Evolutionary conservation across 2,113 vertebrate species (phyloP).

Genomic region (Willisornis vidua): DNA sequence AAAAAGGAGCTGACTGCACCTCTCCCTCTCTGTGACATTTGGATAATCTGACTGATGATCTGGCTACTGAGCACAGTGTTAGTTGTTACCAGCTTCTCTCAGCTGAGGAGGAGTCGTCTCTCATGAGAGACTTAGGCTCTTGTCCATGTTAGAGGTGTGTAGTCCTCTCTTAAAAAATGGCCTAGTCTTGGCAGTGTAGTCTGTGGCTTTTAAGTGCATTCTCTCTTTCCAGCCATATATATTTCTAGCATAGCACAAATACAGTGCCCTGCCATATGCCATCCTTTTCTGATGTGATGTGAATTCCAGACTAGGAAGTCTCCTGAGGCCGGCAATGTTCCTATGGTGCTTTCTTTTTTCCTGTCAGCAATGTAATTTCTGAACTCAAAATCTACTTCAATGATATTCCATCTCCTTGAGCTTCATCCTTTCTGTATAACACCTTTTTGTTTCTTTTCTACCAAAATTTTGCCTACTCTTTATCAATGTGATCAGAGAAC

Average conservation of each 20-base stretch:
- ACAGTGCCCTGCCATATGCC: neutral
- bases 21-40: neutral
- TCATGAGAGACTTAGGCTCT: neutral
- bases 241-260: neutral
- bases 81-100: neutral
- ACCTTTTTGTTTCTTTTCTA: neutral
- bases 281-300: neutral
- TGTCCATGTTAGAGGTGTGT: neutral
- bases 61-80: neutral
- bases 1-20: neutral
- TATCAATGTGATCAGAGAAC: neutral
- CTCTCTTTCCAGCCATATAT: neutral
- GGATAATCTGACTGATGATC: neutral
- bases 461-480: neutral
- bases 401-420: neutral
- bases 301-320: neutral
- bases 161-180: neutral
- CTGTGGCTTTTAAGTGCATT: neutral
- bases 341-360: neutral
- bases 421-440: neutral
- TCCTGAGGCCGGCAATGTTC: neutral
- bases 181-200: neutral
- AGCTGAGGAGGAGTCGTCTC: neutral
- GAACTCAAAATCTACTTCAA: neutral
- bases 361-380: neutral